Base-by-base conservation (phyloP, 2,888 invertebrate genomes). In the Dimorphilus gyrociliatus region DNA sequence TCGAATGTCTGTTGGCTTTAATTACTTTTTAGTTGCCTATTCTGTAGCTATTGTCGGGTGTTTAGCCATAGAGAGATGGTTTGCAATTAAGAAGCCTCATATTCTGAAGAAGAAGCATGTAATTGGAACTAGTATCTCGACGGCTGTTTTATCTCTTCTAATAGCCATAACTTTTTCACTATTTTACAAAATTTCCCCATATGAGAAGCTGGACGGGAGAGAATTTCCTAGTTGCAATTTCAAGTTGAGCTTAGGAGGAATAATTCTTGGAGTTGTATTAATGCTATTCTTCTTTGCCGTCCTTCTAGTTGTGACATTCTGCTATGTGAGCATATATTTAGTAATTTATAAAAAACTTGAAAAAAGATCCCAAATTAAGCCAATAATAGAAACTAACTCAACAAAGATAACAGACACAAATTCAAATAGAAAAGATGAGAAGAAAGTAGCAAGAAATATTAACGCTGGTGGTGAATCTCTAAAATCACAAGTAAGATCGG, bases 41-140 rank as follows among this genome's bases (percentile, higher is more conserved):
- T 48, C 49, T 3, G 42, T 44, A 25, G 28, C 41, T 6, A 48
- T 47, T 0, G 34, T 51, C n/a, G 41, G 46, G 13, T 47, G 48
- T 8, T 46, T 51, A 18, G 47, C 47, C 5, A 33, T 40, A 1
- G 51, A 51, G 28, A 35, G 51, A 3, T 48, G 48, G 24, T 39
- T 45, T 19, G 51, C 49, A 3, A 47, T 51, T 2, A 47, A 49
- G 28, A 37, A 38, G 19, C 36, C 50, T 3, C 37, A 42, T 3
- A 36, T 39, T 19, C 36, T 39, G 16, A 34, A 48, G 21, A 42
- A 37, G 6, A n/a, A 15, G 23, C 7, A 24, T 24, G 3, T 16
- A 23, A 15, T 14, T 14, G n/a, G 13, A 19, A 2, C 8, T 7
- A 10, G 7, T 14, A 12, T 12, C 25, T 8, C 12, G 8, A 14